Evolutionary conservation across 2,888 invertebrate genomes (phyloP).

Genomic region (Uloborus plumipes): DNA sequence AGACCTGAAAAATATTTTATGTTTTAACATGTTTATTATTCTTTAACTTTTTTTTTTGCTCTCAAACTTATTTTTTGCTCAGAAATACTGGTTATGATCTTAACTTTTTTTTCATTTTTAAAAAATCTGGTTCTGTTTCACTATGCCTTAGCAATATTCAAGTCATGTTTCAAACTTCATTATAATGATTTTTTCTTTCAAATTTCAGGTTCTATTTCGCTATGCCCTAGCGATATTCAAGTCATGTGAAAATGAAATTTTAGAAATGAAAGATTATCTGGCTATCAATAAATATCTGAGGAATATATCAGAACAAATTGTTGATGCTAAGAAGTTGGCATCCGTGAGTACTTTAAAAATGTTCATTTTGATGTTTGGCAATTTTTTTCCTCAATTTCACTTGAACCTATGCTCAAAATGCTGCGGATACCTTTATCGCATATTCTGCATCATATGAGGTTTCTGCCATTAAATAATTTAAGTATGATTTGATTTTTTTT

Average conservation of each 20-base stretch:
- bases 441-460: too few species aligned
- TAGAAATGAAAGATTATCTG: constrained; percentile 73
- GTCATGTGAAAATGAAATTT: constrained; percentile 73
- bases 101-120: background rate
- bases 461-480: too few species aligned
- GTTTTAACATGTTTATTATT: too few species aligned
- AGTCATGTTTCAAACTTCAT: too few species aligned
- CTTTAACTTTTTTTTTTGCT: too few species aligned
- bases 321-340: constrained; percentile 71
- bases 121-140: constrained; percentile 74
- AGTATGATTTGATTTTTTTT: too few species aligned
- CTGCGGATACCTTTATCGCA: too few species aligned
- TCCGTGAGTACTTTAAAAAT: constrained; percentile 43
- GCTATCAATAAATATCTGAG: constrained; percentile 73
- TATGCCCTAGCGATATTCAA: constrained; percentile 75
- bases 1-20: too few species aligned
- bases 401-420: too few species aligned
- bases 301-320: constrained; percentile 72
- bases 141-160: constrained; percentile 74
- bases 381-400: too few species aligned
- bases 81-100: background rate
- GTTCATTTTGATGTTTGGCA: too few species aligned
- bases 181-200: background rate
- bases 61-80: background rate
- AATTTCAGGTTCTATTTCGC: constrained; percentile 74